Evolutionary conservation across 2,888 invertebrate genomes (phyloP).

Genomic region (Venusia cambrica): DNA sequence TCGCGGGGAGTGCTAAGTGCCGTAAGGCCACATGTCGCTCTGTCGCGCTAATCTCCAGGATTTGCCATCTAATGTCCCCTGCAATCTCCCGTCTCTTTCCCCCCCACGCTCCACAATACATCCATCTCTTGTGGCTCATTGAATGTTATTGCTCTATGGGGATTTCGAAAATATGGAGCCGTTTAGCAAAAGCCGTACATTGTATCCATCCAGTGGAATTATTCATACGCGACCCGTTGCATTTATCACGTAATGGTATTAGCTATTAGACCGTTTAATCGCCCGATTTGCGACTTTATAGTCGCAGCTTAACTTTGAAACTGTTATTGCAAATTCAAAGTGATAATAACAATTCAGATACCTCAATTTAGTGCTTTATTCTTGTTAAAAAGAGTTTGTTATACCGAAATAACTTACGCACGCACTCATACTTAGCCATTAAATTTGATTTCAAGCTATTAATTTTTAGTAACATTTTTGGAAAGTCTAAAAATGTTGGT

Average conservation of each 20-base stretch:
- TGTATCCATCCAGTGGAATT: conserved; percentile 78
- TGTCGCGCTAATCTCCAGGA: conserved; percentile 79
- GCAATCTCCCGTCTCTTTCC: conserved; percentile 50
- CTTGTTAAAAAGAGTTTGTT: too few relatives aligned
- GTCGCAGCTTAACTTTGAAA: conserved; percentile 40
- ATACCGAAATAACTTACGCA: too few relatives aligned
- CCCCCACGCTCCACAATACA: conserved; percentile 44
- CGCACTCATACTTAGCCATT: too few relatives aligned
- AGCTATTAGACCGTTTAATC: conserved; percentile 76
- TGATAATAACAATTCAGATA: conserved; percentile 20
- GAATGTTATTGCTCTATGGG: conserved; percentile 81
- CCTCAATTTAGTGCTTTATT: conserved; percentile 11
- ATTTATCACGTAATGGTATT: conserved; percentile 81
- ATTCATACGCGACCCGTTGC: conserved; percentile 75
- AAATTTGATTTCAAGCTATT: too few relatives aligned
- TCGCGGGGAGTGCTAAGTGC: conserved; percentile 67
- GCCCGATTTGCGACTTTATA: conserved; percentile 74
- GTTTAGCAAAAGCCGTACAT: conserved; percentile 79
- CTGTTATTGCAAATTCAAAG: conserved; percentile 24
- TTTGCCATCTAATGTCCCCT: conserved; percentile 76
- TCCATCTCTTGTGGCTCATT: conserved; percentile 71
- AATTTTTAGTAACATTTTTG: too few relatives aligned
- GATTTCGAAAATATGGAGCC: conserved; percentile 81
- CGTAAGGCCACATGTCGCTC: conserved; percentile 78
- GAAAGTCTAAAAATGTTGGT: too few relatives aligned